Base-by-base conservation (phyloP, 2,113 vertebrate species). In the Dromas ardeola region DNA sequence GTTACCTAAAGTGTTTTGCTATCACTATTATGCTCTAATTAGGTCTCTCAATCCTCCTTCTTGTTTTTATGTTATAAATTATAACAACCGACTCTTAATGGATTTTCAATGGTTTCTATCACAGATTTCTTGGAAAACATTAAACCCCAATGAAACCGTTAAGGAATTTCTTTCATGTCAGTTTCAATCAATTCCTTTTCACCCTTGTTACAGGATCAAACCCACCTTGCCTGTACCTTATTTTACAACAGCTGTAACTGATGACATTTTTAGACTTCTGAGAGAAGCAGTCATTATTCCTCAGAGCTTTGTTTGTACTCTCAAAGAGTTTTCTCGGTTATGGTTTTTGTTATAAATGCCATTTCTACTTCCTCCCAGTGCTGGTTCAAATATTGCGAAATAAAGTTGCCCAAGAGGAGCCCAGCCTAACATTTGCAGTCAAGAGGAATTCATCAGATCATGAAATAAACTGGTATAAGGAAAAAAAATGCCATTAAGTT, bases 231-330 rank as follows among this genome's bases (percentile, higher is more conserved):
- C 50, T 81, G 11, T 50, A 66, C 50, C 16, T 86, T 81, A 83
- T 86, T 95, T 94, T 88, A 74, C 52, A 92, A 53, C 55, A 93
- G 38, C 80, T 92, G 49, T 78, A 90, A 67, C 47, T 83, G 56
- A 20, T 83, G 76, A 86, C 63, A 88, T 93, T 93, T 93, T 83
- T 71, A 78, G 63, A 76, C 50, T 71, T 81, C 80, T 88, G 72
- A 83, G 67, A 88, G 19, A 11, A 94, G n/a, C 23, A 90, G 56
- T 36, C 45, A 66, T 80, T 67, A 83, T 67, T 94, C 42, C 80
- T 88, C 53, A 81, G 67, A 92, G 72, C n/a, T 94, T 92, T 76
- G 15, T 92, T 85, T 92, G 59, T 63, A 58, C 30, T 69, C 50
- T 90, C 67, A 62, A 67, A 45, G 81, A 45, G 29, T 81, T 81